A percentile compares a stretch with the other conserved stretches of the same genome.
Evolutionary conservation across 2,888 invertebrate genomes (phyloP).

Genomic region (Hanleya hanleyi): DNA sequence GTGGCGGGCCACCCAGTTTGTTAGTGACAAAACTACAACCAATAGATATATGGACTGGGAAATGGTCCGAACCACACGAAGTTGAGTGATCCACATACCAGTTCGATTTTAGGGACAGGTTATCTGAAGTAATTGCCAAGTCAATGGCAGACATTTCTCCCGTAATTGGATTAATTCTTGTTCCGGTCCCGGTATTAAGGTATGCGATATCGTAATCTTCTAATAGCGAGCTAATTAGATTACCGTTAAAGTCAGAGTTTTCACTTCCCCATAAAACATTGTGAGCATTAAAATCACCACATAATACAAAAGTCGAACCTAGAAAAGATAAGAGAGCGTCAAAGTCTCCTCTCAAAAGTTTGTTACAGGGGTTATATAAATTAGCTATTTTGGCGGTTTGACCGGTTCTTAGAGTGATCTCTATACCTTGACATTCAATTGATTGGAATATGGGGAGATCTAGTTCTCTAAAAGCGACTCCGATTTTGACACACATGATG

Average conservation of each 20-base stretch:
- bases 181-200: not conserved
- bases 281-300: conserved; percentile 2
- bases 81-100: not conserved
- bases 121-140: not conserved
- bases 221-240: not conserved
- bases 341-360: not conserved
- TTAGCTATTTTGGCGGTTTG: not conserved
- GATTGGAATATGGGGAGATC: not conserved
- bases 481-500: not conserved
- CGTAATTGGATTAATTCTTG: not conserved
- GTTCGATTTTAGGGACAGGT: not conserved
- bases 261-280: not conserved
- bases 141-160: not conserved
- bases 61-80: not conserved
- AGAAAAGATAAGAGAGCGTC: not conserved
- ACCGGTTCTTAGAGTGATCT: not conserved
- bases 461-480: not conserved
- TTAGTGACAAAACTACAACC: not conserved
- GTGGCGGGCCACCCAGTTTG: not conserved
- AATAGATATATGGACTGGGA: not conserved
- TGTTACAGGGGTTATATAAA: not conserved
- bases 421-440: not conserved
- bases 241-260: not conserved
- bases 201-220: not conserved
- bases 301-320: not conserved